A percentile compares a stretch with the other conserved stretches of the same genome.
Conservation (phyloP, 2,797 vertebrate genomes). For the Euphonia xanthogaster region DNA sequence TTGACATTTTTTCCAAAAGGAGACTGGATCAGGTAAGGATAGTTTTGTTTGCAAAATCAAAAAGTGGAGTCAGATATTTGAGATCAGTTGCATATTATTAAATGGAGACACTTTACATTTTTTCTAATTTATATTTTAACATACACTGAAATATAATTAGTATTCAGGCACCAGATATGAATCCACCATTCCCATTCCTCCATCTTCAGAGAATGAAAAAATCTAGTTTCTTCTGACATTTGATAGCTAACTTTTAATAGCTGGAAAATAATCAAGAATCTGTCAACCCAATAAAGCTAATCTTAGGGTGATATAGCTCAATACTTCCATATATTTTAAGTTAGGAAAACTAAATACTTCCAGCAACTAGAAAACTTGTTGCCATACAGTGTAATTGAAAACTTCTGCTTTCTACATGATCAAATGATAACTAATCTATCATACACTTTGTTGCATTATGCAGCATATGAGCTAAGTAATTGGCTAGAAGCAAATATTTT, state of each 20-base stretch:
- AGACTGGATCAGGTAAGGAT: neutral
- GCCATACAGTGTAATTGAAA: neutral
- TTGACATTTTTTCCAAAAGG: neutral
- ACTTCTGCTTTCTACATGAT: neutral
- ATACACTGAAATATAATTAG: neutral
- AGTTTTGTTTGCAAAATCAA: constrained; percentile 13
- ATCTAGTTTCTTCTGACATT: neutral
- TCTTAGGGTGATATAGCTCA: neutral
- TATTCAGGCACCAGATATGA: neutral
- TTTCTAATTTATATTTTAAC: neutral
- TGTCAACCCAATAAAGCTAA: neutral
- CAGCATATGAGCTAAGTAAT: neutral
- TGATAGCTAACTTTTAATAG: neutral
- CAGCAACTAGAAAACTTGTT: neutral
- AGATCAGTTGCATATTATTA: neutral
- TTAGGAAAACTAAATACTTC: neutral
- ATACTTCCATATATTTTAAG: neutral
- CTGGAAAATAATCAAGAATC: neutral
- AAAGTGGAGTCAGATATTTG: neutral
- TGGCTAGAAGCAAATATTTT: neutral
- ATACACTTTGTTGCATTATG: neutral
- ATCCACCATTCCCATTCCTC: neutral
- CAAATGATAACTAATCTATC: neutral
- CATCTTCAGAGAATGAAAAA: neutral
- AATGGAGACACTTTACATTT: neutral